Conservation (phyloP, 2,113 vertebrate genomes). For the Pollachius pollachius region DNA sequence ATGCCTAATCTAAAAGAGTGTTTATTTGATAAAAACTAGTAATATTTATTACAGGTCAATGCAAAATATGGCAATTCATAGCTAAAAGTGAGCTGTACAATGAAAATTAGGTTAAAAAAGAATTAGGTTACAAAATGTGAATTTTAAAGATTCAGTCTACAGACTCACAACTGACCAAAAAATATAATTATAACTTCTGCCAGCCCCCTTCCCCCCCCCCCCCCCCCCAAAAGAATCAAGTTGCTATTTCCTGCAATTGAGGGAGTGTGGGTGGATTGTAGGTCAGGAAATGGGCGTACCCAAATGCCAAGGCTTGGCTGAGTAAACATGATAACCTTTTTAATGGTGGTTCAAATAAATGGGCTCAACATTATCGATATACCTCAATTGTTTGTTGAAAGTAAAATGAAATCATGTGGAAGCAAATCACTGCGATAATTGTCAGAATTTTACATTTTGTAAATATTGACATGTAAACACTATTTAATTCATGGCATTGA, state of each 20-base stretch:
- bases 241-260: conserved; percentile 62
- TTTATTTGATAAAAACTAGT: conserved; percentile 77
- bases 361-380: conserved; percentile 28
- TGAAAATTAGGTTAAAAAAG: conserved; percentile 21
- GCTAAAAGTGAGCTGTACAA: conserved; percentile 66
- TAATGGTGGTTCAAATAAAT: conserved; percentile 36
- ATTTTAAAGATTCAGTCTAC: background rate
- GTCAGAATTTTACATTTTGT: too few species aligned
- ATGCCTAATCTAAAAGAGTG: conserved; percentile 35
- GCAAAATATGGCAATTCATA: conserved; percentile 52
- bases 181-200: conserved; percentile 39
- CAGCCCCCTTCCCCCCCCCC: too few species aligned
- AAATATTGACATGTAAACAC: too few species aligned
- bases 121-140: conserved; percentile 7
- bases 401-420: conserved; percentile 29
- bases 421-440: background rate
- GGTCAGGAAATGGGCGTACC: conserved; percentile 58
- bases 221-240: conserved; percentile 49
- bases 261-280: conserved; percentile 55
- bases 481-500: too few species aligned
- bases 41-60: conserved; percentile 57
- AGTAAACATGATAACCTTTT: conserved; percentile 68
- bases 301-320: conserved; percentile 42
- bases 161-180: conserved; percentile 17
- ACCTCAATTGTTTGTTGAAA: conserved; percentile 39